Percentiles rank a stretch among this genome's conserved stretches.
Conservation (phyloP, 2,888 invertebrate species). For the Morinoia aosen region DNA sequence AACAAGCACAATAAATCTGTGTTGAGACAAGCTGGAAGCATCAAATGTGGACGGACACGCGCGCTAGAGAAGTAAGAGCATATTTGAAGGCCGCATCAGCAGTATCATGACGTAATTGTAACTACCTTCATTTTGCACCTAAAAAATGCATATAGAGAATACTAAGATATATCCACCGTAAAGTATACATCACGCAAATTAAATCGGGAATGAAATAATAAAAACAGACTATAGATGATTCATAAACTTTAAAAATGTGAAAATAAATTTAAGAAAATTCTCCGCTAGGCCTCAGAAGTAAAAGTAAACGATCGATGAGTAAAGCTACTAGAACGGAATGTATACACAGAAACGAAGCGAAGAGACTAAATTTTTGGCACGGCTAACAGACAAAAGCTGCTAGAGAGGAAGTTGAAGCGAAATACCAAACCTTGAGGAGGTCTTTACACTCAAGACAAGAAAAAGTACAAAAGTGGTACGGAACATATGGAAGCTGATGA, state of each 20-base stretch:
- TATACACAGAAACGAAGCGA: neutral
- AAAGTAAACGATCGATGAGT: neutral
- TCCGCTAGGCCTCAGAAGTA: neutral
- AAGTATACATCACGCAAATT: neutral
- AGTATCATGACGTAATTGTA: neutral
- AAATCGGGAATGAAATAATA: neutral
- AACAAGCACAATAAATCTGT: neutral
- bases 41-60: neutral
- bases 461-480: neutral
- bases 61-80: neutral
- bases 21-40: neutral
- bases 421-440: neutral
- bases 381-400: neutral
- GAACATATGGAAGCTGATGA: neutral
- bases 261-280: neutral
- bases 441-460: neutral
- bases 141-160: neutral
- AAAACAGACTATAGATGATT: neutral
- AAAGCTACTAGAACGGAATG: neutral
- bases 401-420: neutral
- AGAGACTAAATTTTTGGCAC: neutral
- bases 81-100: neutral
- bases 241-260: neutral
- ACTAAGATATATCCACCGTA: neutral
- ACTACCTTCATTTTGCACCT: neutral